Conservation (phyloP, 2,888 invertebrate species). For the Limnephilus lunatus region DNA sequence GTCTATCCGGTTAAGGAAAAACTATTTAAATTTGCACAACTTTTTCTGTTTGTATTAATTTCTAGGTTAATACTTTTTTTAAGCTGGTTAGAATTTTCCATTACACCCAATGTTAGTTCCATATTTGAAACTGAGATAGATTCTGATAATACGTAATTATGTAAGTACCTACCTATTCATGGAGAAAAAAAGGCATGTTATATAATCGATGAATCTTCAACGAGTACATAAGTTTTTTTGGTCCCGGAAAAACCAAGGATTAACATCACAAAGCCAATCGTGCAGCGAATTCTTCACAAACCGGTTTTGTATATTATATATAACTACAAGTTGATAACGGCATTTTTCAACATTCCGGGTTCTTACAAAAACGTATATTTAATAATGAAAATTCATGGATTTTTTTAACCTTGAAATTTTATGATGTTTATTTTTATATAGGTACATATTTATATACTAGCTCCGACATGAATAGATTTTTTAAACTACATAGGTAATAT, state of each 20-base stretch:
- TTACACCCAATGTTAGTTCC: no score
- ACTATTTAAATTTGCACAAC: no score
- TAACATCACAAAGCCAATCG: not conserved
- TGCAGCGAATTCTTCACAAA: not conserved
- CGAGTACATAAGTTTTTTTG: not conserved
- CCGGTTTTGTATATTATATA: not conserved
- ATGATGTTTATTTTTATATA: not conserved
- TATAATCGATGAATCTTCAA: not conserved
- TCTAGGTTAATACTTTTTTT: no score
- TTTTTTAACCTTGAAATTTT: not conserved
- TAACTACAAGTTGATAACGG: not conserved
- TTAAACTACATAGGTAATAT: not conserved
- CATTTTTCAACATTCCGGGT: not conserved
- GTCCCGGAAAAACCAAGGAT: not conserved
- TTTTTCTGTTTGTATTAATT: no score
- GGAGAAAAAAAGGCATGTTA: not conserved
- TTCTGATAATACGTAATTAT: no score
- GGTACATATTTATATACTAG: not conserved
- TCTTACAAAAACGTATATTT: not conserved
- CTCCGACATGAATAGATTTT: not conserved
- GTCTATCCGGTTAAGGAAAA: no score
- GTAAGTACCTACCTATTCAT: not conserved
- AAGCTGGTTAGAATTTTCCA: no score
- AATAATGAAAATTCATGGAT: not conserved
- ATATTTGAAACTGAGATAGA: no score